Evolutionary conservation across 2,113 vertebrate genomes (phyloP), one percentile per base, ranked within the genome.

Genomic region (Regulus satrapa): DNA sequence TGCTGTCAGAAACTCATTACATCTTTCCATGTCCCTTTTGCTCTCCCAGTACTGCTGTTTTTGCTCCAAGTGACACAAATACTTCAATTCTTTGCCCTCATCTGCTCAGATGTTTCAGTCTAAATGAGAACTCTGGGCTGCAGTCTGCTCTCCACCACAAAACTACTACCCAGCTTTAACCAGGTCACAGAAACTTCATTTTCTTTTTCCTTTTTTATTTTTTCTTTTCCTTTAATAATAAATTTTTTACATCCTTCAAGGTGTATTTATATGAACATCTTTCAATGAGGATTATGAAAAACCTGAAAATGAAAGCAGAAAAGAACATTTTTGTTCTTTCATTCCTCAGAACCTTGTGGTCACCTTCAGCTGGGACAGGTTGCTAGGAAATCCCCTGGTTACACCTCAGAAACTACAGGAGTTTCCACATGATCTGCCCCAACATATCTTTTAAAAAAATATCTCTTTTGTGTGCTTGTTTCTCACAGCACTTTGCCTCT

Each of bases 1-100:
- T 19, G 5, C 49, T 61, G 31, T 85, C 32, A 63, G 23, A 59
- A 62, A 16, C 18, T 59, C 29, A 26, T 6, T 13, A 18, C 13
- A n/a, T 25, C 11, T 64, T 36, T 66, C 46, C 23, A 17, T 2
- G 6, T 12, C 8, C 3, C 5, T 8, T 1, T 0, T 2, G 4
- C 32, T 74, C 49, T 40, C 23, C 14, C 40, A 43, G 48, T 40
- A 49, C 12, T 31, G 8, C 34, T 81, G 13, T 12, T 82, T 71
- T 64, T 54, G 11, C 41, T 67, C 31, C 59, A 24, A 2, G 18
- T 55, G 23, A 25, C 26, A 13, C 32, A 48, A 55, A 31, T 14
- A 8, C 6, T 74, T 71, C 29, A 14, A 15, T 48, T 63, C 12
- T 54, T 25, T 54, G 43, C 8, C 15, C 7, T 66, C 14, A 19